Evolutionary conservation across 1,140 invertebrate species (phyloP), one percentile per base, ranked within the genome.

Genomic region (Plodia interpunctella): DNA sequence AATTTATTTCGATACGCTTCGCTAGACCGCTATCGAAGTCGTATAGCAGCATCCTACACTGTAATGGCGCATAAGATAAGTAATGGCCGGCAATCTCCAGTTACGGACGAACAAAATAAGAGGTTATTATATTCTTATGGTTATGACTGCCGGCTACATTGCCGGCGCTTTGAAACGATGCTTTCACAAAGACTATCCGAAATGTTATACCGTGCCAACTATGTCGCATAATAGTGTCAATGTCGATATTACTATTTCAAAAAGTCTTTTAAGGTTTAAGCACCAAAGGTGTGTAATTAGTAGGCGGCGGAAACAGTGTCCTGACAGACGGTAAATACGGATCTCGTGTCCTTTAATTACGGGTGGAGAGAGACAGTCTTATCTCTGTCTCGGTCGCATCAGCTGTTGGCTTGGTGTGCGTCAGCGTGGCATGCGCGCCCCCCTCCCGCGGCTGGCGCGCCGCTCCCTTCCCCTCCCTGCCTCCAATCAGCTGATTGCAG

Each of bases 401-500:
- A 62, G 60, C 60, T 62, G 58, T 59, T 59, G 58, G 30, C 32
- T 32, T 5, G 28, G 59, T 50, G 59, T 52, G 59, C 60, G 60
- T 55, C 49, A 54, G 56, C 25, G 56, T 57, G 58, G 52, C 58
- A 59, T 51, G 56, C 44, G 44, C 35, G 20, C 59, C 35, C 21
- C 51, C 18, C 51, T 1, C 20, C 51, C 9, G 19, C 18, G 13
- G 15, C 35, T 50, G 49, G 25, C 50, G 38, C 20, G n/a, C 59
- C 21, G 25, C 54, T 50, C 44, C 3, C 49, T 20, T 25, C 35
- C 25, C 54, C 25, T 17, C 60, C 60, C 19, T n/a, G 59, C 65
- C 63, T 65, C 81, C 75, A 78, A 82, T 86, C 83, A 86, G 83
- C 83, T 86, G 83, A 86, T 86, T 60, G 55, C 65, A 62, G 60